A percentile compares a stretch with the other conserved stretches of the same genome.
These are phyloP conservation scores for Corvus cornix DNA, from an alignment of 2,113 vertebrate species.

Conservation along the genomic window DNA sequence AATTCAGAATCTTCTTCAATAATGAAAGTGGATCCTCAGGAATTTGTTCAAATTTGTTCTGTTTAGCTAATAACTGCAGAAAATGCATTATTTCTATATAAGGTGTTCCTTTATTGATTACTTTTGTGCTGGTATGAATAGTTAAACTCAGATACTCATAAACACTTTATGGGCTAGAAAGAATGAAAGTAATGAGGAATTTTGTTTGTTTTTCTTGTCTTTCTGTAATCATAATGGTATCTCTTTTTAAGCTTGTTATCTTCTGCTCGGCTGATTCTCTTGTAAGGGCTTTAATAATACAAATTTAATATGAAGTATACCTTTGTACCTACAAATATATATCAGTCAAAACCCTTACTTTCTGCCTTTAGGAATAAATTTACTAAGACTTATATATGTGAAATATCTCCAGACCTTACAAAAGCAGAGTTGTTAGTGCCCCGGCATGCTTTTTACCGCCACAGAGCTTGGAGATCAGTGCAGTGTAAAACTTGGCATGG, in stretches of 20 bases:
- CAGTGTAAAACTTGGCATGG: neutral
- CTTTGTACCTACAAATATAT: neutral
- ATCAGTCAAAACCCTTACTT: neutral
- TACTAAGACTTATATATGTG: neutral
- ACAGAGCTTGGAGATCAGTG: neutral
- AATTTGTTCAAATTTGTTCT: conserved; percentile 23
- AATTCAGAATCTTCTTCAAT: conserved; percentile 23
- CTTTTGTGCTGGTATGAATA: neutral
- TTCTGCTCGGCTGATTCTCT: conserved; percentile 15
- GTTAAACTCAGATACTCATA: conserved; percentile 10
- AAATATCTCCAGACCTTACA: neutral
- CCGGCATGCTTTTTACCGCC: neutral
- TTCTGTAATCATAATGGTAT: conserved; percentile 20
- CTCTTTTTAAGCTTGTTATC: conserved; percentile 17
- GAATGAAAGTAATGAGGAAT: neutral
- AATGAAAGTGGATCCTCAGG: neutral
- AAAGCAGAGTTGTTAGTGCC: neutral
- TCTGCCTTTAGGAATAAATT: conserved; percentile 16
- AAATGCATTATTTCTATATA: neutral
- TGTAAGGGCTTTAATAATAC: conserved; percentile 9
- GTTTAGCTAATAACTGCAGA: neutral
- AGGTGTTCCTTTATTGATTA: conserved; percentile 15
- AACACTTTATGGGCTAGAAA: conserved; percentile 17
- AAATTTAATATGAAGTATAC: neutral
- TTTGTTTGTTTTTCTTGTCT: conserved; percentile 31